Percentiles rank a stretch among this genome's conserved stretches.
phyloP scores from a whole-genome alignment of 2,888 invertebrate genomes.

The Lepidonotus clava region DNA sequence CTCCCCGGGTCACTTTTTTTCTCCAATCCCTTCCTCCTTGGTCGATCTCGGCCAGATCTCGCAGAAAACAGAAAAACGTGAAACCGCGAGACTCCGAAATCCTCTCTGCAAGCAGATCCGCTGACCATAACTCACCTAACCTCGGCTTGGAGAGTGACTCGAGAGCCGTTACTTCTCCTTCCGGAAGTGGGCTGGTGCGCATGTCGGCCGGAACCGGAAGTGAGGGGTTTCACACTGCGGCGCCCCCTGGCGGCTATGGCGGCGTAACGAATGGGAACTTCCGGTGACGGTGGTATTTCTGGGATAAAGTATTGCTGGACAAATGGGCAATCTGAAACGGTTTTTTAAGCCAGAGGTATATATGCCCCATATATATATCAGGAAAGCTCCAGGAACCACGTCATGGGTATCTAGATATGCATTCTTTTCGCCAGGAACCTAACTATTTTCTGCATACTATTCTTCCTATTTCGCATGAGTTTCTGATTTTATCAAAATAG shows the following conservation, averaged over 20 bases:
- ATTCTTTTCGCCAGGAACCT: no score
- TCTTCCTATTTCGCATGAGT: no score
- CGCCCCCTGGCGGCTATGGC: not conserved
- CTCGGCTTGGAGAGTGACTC: not conserved
- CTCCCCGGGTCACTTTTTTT: not conserved
- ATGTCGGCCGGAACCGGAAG: not conserved
- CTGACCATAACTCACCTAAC: no score
- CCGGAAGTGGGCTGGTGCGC: not conserved
- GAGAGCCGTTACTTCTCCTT: not conserved
- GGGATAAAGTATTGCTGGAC: conserved; percentile 5
- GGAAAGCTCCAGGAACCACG: no score
- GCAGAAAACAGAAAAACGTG: not conserved
- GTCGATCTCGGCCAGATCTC: not conserved
- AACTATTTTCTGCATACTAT: no score
- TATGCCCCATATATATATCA: no score
- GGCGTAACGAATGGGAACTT: not conserved
- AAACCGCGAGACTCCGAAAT: not conserved
- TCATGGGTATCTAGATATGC: no score
- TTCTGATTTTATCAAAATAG: no score
- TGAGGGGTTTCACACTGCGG: not conserved
- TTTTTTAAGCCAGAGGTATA: no score
- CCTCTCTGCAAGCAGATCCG: no score
- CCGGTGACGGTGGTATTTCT: not conserved
- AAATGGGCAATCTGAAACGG: no score
- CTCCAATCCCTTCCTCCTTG: not conserved